These are phyloP conservation scores for Corydoras maculifer DNA, from an alignment of 2,113 vertebrate genomes.

Conservation along the genomic window DNA sequence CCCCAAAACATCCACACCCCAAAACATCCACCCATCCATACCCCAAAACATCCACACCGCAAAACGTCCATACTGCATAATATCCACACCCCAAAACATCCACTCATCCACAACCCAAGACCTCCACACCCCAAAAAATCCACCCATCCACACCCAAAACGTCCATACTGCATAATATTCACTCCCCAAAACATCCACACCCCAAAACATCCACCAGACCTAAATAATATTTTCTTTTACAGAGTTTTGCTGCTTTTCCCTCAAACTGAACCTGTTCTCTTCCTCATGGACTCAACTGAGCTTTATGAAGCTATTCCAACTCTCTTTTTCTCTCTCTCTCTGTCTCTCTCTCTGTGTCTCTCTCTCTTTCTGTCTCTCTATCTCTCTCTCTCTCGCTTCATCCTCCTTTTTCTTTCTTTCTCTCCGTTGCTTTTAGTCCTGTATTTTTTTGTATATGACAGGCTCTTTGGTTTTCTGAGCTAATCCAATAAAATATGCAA, in stretches of 20 bases:
- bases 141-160: too few relatives aligned
- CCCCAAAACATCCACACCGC: too few relatives aligned
- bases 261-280: background rate
- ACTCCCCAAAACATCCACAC: too few relatives aligned
- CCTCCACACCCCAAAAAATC: too few relatives aligned
- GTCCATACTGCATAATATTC: too few relatives aligned
- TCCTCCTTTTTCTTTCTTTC: background rate
- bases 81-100: too few relatives aligned
- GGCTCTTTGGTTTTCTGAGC: constrained; percentile 37
- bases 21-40: too few relatives aligned
- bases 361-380: background rate
- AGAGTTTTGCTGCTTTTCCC: too few relatives aligned
- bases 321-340: background rate
- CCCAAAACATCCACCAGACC: too few relatives aligned
- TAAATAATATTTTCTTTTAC: background rate
- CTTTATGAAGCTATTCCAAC: background rate
- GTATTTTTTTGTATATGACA: constrained; percentile 34
- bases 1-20: too few relatives aligned
- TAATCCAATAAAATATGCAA: constrained; percentile 57
- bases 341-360: background rate
- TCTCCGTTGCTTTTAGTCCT: background rate
- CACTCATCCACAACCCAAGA: too few relatives aligned
- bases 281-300: background rate
- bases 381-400: background rate
- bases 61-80: too few relatives aligned